phyloP scores from a whole-genome alignment of 2,113 vertebrate genomes.

The Otocyon megalotis region DNA sequence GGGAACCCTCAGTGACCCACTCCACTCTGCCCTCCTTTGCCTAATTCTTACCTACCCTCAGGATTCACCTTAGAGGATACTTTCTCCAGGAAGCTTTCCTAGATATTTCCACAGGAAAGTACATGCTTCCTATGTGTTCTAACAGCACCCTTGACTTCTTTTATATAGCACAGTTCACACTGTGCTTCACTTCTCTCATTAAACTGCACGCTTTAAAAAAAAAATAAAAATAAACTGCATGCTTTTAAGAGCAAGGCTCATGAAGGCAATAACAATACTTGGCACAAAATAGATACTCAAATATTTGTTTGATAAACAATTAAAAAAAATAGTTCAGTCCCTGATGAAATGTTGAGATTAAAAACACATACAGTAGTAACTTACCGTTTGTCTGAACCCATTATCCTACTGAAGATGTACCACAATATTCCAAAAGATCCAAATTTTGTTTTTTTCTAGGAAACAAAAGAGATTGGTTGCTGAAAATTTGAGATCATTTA shows the following conservation, averaged over 20 bases:
- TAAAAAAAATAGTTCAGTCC: neutral
- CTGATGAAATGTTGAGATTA: neutral
- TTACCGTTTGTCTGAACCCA: slow-evolving; percentile 98
- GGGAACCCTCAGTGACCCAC: neutral
- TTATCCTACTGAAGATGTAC: slow-evolving; percentile 78
- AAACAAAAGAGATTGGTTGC: slow-evolving; percentile 63
- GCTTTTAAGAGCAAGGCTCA: neutral
- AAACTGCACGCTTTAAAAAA: neutral
- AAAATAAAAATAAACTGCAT: neutral
- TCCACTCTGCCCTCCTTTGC: neutral
- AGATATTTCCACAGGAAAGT: neutral
- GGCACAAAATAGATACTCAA: neutral
- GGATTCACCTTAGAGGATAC: neutral
- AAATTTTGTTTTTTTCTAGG: slow-evolving; percentile 39
- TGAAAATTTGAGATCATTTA: slow-evolving; percentile 17
- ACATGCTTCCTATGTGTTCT: neutral
- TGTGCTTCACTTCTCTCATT: neutral
- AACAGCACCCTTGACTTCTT: neutral
- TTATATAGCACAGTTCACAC: neutral
- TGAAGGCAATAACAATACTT: neutral
- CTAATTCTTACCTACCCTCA: neutral
- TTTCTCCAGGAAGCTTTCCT: slow-evolving; percentile 51
- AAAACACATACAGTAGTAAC: slow-evolving; percentile 51
- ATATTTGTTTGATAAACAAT: neutral
- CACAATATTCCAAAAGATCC: slow-evolving; percentile 45